phyloP scores from a whole-genome alignment of 2,888 invertebrate species.

The Volucella bombylans region DNA sequence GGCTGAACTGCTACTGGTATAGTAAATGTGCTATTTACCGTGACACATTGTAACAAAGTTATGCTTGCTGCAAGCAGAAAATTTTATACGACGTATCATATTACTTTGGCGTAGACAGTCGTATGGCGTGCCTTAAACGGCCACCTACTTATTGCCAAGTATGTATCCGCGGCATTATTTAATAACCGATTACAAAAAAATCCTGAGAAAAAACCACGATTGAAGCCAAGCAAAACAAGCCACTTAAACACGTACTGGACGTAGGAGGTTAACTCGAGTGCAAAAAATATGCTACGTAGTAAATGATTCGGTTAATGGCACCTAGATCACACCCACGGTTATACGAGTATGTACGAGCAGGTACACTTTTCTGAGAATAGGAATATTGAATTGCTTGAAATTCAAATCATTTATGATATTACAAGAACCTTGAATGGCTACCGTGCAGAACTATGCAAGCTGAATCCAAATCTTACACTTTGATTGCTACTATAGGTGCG shows the following conservation, averaged over 20 bases:
- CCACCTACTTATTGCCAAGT: conserved; percentile 40
- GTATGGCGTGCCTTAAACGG: conserved; percentile 33
- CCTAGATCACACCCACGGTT: conserved; percentile 48
- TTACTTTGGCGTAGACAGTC: conserved; percentile 44
- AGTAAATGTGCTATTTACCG: conserved; percentile 54
- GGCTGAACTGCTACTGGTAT: conserved; percentile 14
- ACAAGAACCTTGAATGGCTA: conserved; percentile 17
- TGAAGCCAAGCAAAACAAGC: conserved; percentile 23
- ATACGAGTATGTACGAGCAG: neutral
- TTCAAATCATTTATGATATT: conserved; percentile 13
- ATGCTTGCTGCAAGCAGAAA: conserved; percentile 30
- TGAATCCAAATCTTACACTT: neutral
- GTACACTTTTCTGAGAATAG: neutral
- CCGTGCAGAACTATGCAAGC: neutral
- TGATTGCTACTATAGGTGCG: neutral
- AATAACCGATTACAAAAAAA: conserved; percentile 24
- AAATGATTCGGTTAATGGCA: conserved; percentile 55
- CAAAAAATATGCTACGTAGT: conserved; percentile 28
- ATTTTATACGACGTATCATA: conserved; percentile 39
- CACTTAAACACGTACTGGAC: conserved; percentile 57
- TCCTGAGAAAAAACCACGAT: conserved; percentile 14
- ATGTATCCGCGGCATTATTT: conserved; percentile 23
- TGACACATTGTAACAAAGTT: conserved; percentile 54
- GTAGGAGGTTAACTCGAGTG: conserved; percentile 53
- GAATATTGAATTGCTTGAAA: conserved; percentile 22